phyloP scores from a whole-genome alignment of 37 sponge, comb jelly and placozoan genomes.

The Axinella damicornis region DNA sequence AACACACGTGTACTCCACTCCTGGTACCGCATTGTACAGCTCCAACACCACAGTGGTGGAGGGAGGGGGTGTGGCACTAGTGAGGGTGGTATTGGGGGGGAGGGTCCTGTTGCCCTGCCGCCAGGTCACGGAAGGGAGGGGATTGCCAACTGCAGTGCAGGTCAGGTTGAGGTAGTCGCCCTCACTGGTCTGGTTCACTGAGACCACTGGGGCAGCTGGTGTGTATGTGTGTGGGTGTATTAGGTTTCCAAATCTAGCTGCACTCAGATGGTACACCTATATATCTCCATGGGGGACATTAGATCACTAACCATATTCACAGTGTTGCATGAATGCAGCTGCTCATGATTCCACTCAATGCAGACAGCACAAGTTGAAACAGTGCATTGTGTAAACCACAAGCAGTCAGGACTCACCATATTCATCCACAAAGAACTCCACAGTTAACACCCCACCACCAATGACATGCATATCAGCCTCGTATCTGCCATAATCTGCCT shows the following conservation, averaged over 20 bases:
- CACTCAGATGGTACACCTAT: too few relatives aligned
- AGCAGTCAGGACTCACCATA: background rate
- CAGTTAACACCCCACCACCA: background rate
- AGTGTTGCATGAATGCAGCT: background rate
- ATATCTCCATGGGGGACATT: too few relatives aligned
- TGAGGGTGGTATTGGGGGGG: too few relatives aligned
- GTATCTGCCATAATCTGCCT: slow-evolving; percentile 19
- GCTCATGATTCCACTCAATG: too few relatives aligned
- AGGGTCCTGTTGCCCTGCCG: too few relatives aligned
- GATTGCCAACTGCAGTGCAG: slow-evolving; percentile 8
- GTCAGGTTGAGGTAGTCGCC: slow-evolving; percentile 6
- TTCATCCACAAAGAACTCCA: slow-evolving; percentile 7
- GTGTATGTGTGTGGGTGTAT: too few relatives aligned
- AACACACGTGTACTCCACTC: background rate
- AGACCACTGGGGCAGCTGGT: background rate
- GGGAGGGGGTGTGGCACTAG: too few relatives aligned
- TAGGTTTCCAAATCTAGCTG: too few relatives aligned
- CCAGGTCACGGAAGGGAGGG: background rate
- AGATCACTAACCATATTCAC: too few relatives aligned
- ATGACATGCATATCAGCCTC: slow-evolving; percentile 24
- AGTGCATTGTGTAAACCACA: too few relatives aligned
- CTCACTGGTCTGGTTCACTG: background rate
- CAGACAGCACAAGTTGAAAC: too few relatives aligned
- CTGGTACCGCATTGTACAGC: background rate
- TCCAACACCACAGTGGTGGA: background rate